A percentile compares a stretch with the other conserved stretches of the same genome.
These are phyloP conservation scores for Lutjanus campechanus DNA, from an alignment of 2,797 vertebrate genomes.

Conservation along the genomic window DNA sequence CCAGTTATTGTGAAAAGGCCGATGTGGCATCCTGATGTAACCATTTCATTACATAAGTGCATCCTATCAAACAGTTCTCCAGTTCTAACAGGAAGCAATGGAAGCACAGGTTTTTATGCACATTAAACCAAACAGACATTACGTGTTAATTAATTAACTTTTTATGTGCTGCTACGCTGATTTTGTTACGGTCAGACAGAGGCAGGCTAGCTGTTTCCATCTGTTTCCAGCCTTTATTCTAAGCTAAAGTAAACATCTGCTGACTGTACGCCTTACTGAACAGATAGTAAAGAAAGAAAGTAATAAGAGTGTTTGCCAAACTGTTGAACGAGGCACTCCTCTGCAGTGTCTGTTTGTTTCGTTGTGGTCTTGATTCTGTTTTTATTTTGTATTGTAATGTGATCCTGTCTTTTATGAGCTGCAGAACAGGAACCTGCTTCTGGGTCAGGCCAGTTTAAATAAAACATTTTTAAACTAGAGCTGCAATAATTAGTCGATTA, in stretches of 20 bases:
- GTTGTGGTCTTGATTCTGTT: no score
- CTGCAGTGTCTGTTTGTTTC: no score
- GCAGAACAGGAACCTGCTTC: no score
- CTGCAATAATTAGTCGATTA: no score
- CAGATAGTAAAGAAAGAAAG: background rate
- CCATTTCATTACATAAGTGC: background rate
- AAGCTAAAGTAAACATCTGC: background rate
- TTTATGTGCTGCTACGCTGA: background rate
- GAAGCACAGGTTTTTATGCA: background rate
- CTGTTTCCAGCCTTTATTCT: background rate
- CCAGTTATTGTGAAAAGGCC: conserved; percentile 1
- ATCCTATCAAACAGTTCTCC: background rate
- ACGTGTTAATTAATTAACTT: background rate
- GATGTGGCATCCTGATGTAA: background rate
- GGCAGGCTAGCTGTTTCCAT: background rate
- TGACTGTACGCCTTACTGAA: background rate
- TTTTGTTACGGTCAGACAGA: background rate
- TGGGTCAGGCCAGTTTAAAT: no score
- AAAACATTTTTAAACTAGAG: no score
- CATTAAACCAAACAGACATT: background rate
- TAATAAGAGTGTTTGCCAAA: background rate
- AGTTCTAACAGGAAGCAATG: background rate
- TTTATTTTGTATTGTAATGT: no score
- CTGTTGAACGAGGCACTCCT: background rate
- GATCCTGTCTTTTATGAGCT: no score